Conservation (phyloP, 2,888 invertebrate genomes). For the Trachelus iudaicus region DNA sequence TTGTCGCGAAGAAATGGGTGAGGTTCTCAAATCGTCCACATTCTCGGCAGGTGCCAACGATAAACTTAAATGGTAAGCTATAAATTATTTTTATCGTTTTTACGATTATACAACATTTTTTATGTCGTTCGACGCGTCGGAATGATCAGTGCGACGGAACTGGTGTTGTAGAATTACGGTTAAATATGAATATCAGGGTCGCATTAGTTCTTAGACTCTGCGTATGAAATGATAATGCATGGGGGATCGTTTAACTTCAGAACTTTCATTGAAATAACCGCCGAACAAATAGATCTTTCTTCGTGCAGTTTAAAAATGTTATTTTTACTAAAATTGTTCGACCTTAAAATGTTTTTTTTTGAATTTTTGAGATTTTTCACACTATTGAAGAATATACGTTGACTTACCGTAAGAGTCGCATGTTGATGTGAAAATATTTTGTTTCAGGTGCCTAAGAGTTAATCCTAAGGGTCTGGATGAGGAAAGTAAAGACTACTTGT, state of each 20-base stretch:
- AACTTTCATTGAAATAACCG: too few species aligned
- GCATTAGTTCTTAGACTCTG: neutral
- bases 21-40: slow-evolving; percentile 99
- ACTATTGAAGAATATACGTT: neutral
- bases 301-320: too few species aligned
- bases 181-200: neutral
- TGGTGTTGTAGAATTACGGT: neutral
- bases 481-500: slow-evolving; percentile 99
- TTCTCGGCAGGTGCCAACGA: slow-evolving; percentile 99
- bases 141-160: neutral
- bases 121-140: neutral
- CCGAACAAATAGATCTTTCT: too few species aligned
- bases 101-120: neutral
- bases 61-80: slow-evolving; percentile 94
- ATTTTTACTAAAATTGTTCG: neutral
- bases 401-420: neutral
- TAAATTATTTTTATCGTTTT: slow-evolving; percentile 2
- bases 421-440: neutral
- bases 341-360: neutral
- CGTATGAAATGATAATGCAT: neutral
- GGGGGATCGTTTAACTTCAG: neutral
- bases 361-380: neutral
- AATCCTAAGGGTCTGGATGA: slow-evolving; percentile 99
- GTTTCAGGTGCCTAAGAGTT: slow-evolving; percentile 92
- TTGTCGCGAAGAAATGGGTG: slow-evolving; percentile 99